Evolutionary conservation across 1,140 invertebrate species (phyloP).

Genomic region (Druon quercuslanigerum): DNA sequence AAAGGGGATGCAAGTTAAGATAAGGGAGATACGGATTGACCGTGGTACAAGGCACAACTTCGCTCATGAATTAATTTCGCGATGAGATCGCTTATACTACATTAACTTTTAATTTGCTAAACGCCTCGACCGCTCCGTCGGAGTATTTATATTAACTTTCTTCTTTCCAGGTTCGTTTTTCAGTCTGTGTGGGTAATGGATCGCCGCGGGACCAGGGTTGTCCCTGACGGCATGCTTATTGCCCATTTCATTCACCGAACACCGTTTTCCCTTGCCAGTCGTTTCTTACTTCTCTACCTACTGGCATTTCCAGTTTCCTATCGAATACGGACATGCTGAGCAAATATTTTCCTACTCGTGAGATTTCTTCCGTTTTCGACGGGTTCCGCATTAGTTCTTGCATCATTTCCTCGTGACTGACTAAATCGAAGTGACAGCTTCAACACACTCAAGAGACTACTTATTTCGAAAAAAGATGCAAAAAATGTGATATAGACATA

Average conservation of each 20-base stretch:
- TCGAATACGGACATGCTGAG: background rate
- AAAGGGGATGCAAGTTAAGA: slow-evolving; percentile 2
- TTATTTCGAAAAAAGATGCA: background rate
- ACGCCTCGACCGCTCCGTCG: slow-evolving; percentile 44
- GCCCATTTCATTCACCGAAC: slow-evolving; percentile 32
- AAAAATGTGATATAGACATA: no score
- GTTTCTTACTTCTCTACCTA: background rate
- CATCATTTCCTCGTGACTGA: slow-evolving; percentile 1
- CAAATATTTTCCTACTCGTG: slow-evolving; percentile 3
- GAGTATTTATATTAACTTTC: slow-evolving; percentile 50
- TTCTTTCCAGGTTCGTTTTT: slow-evolving; percentile 32
- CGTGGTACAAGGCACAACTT: slow-evolving; percentile 54
- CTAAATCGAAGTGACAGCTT: background rate
- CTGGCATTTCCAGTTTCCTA: slow-evolving; percentile 25
- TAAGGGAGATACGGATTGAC: slow-evolving; percentile 51
- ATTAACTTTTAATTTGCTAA: slow-evolving; percentile 69
- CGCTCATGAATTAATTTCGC: slow-evolving; percentile 67
- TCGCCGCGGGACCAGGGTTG: slow-evolving; percentile 41
- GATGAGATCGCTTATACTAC: slow-evolving; percentile 65
- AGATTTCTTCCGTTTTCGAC: slow-evolving; percentile 20
- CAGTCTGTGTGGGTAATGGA: slow-evolving; percentile 39
- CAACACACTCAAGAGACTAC: background rate
- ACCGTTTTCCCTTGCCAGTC: slow-evolving; percentile 8
- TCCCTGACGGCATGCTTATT: slow-evolving; percentile 48
- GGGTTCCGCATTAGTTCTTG: background rate